These are phyloP conservation scores for Idaea biselata DNA, from an alignment of 2,888 invertebrate species.

Conservation along the genomic window DNA sequence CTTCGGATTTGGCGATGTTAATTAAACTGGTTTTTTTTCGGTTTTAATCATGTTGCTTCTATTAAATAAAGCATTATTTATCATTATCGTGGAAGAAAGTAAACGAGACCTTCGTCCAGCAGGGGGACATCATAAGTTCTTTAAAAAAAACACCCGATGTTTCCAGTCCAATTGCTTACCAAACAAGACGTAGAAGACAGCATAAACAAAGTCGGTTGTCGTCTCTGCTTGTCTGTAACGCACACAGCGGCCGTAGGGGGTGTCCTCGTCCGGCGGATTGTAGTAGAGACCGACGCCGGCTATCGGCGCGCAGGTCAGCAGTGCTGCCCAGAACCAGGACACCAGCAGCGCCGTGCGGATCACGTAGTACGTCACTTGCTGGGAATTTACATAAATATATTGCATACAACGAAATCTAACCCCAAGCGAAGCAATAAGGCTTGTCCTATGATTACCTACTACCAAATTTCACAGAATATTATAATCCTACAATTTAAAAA, in stretches of 20 bases:
- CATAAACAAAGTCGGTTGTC: conserved; percentile 85
- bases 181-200: conserved; percentile 87
- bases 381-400: conserved; percentile 40
- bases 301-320: conserved; percentile 88
- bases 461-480: too few relatives aligned
- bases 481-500: too few relatives aligned
- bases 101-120: too few relatives aligned
- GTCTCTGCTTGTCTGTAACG: conserved; percentile 87
- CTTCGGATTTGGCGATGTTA: too few relatives aligned
- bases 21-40: too few relatives aligned
- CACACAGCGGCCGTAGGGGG: conserved; percentile 69
- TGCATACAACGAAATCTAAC: background rate
- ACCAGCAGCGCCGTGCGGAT: conserved; percentile 85
- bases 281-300: conserved; percentile 88
- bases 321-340: conserved; percentile 85
- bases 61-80: too few relatives aligned
- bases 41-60: too few relatives aligned
- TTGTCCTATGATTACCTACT: too few relatives aligned
- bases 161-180: conserved; percentile 83
- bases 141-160: too few relatives aligned
- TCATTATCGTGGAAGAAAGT: too few relatives aligned
- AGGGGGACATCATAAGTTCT: too few relatives aligned
- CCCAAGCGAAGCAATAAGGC: too few relatives aligned
- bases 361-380: conserved; percentile 91
- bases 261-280: conserved; percentile 50